These are phyloP conservation scores for Orchestes rusci DNA, from an alignment of 2,888 invertebrate genomes.

Conservation along the genomic window DNA sequence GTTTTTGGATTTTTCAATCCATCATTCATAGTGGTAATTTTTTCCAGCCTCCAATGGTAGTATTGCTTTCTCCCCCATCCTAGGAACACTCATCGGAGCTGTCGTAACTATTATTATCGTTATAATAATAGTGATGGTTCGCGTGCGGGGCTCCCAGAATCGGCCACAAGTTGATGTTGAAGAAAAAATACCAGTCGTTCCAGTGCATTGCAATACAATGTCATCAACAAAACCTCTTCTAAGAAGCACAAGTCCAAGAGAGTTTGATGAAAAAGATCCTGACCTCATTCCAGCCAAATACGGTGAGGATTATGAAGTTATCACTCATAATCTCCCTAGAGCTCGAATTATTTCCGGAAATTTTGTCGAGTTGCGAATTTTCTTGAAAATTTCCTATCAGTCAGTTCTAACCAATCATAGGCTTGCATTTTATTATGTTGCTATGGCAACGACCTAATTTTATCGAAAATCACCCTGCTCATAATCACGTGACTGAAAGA, in stretches of 20 bases:
- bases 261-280: constrained; percentile 57
- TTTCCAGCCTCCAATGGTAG: constrained; percentile 51
- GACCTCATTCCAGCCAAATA: constrained; percentile 71
- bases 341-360: too few relatives aligned
- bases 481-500: too few relatives aligned
- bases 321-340: too few relatives aligned
- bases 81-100: constrained; percentile 51
- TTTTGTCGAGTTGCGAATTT: too few relatives aligned
- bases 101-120: constrained; percentile 49
- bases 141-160: constrained; percentile 42
- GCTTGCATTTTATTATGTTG: too few relatives aligned
- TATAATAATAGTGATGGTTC: constrained; percentile 46
- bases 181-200: constrained; percentile 43
- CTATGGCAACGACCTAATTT: too few relatives aligned
- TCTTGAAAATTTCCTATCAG: too few relatives aligned
- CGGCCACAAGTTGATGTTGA: constrained; percentile 38
- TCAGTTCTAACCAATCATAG: too few relatives aligned
- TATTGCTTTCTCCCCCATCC: constrained; percentile 49
- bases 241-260: constrained; percentile 41
- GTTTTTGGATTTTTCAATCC: not conserved
- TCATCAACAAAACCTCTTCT: constrained; percentile 41
- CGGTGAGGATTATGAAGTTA: constrained; percentile 45
- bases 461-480: too few relatives aligned
- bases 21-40: constrained; percentile 8
- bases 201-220: constrained; percentile 36